Percentiles rank a stretch among this genome's conserved stretches.
Conservation (phyloP, 2,797 vertebrate species). For the Cyclura pinguis region DNA sequence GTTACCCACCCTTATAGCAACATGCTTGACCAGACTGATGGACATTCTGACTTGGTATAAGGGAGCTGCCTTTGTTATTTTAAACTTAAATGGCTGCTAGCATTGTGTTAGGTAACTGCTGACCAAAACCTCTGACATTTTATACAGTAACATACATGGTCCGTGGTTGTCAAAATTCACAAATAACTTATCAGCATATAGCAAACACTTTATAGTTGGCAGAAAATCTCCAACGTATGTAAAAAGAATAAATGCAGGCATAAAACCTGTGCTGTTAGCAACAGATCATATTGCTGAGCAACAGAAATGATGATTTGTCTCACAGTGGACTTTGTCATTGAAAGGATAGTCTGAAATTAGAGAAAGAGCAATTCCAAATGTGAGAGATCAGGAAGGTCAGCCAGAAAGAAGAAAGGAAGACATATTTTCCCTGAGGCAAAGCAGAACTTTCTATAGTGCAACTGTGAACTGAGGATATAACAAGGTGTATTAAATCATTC, state of each 20-base stretch:
- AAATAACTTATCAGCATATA: background rate
- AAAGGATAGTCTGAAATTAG: background rate
- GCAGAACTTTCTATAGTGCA: conserved; percentile 3
- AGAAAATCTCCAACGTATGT: background rate
- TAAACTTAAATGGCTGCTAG: background rate
- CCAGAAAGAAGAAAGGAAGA: conserved; percentile 7
- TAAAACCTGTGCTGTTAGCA: background rate
- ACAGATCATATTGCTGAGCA: background rate
- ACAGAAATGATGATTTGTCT: background rate
- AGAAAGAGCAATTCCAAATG: conserved; percentile 4
- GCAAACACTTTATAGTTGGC: background rate
- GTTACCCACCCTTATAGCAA: too few species aligned
- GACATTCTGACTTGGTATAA: background rate
- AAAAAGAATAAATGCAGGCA: background rate
- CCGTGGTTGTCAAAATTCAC: background rate
- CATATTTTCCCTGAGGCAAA: conserved; percentile 18
- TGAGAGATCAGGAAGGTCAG: conserved; percentile 11
- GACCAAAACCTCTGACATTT: background rate
- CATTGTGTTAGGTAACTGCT: too few species aligned
- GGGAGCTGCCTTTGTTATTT: background rate
- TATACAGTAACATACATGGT: background rate
- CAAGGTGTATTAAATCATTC: background rate
- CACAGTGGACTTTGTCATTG: background rate
- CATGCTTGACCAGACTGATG: too few species aligned
- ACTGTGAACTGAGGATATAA: background rate